Evolutionary conservation across 2,797 vertebrate genomes (phyloP).

Genomic region (Chromis chromis): DNA sequence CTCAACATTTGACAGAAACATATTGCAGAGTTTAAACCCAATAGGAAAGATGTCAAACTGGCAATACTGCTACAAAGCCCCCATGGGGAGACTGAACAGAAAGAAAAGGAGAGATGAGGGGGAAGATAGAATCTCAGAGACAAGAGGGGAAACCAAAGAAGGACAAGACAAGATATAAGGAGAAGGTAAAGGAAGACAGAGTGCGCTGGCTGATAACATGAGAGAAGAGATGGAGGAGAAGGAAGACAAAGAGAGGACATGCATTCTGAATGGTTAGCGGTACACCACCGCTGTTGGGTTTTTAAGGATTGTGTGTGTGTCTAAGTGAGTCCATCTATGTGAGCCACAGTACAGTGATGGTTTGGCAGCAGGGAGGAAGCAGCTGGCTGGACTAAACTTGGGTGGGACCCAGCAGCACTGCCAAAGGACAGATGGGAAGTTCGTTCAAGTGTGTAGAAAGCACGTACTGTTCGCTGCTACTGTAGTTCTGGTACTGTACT

Average conservation of each 20-base stretch:
- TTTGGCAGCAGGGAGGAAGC: constrained; percentile 52
- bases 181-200: constrained; percentile 16
- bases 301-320: constrained; percentile 36
- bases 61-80: neutral
- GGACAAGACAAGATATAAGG: neutral
- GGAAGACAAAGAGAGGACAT: constrained; percentile 40
- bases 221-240: constrained; percentile 26
- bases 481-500: constrained; percentile 19
- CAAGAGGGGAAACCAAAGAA: neutral
- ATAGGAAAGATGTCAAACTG: neutral
- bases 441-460: constrained; percentile 32
- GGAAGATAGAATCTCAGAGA: neutral
- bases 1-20: neutral
- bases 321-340: constrained; percentile 60
- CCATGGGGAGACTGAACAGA: neutral
- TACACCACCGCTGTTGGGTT: constrained; percentile 47
- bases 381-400: constrained; percentile 56
- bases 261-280: constrained; percentile 52
- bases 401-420: constrained; percentile 49
- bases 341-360: constrained; percentile 53
- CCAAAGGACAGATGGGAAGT: constrained; percentile 59
- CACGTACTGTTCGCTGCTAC: constrained; percentile 13
- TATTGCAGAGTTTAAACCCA: neutral
- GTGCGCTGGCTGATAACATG: constrained; percentile 22
- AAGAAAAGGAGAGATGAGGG: neutral